Conservation (phyloP, 2,888 invertebrate genomes). For the Euproctis similis region DNA sequence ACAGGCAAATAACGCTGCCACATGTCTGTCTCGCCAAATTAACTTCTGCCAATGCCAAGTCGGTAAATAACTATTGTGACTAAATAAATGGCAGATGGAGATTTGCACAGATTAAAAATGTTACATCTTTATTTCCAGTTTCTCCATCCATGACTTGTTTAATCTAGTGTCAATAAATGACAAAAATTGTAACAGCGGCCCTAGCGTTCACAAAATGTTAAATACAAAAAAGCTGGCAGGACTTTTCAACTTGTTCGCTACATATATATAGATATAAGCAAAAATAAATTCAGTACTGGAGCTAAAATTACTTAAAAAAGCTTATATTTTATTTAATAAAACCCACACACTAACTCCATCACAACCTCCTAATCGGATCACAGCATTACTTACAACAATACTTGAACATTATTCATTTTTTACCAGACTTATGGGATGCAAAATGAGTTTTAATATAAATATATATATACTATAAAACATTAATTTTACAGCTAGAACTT, state of each 20-base stretch:
- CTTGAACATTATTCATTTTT: constrained; percentile 28
- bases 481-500: no score
- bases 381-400: constrained; percentile 59
- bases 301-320: constrained; percentile 41
- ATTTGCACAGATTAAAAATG: no score
- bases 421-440: constrained; percentile 18
- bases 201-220: background rate
- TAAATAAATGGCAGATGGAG: no score
- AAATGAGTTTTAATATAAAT: no score
- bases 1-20: constrained; percentile 32
- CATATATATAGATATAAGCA: constrained; percentile 36
- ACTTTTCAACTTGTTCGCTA: constrained; percentile 35
- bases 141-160: no score
- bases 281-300: constrained; percentile 40
- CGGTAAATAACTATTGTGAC: no score
- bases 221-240: constrained; percentile 31
- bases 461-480: no score
- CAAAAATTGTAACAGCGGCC: constrained; percentile 1
- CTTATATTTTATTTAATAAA: constrained; percentile 36
- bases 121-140: no score
- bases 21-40: no score
- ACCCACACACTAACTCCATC: constrained; percentile 46
- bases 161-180: no score
- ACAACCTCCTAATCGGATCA: constrained; percentile 71
- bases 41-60: no score